Percentiles rank a stretch among this genome's conserved stretches.
phyloP scores from a whole-genome alignment of 2,113 vertebrate species.

The Tachysurus vachellii region DNA sequence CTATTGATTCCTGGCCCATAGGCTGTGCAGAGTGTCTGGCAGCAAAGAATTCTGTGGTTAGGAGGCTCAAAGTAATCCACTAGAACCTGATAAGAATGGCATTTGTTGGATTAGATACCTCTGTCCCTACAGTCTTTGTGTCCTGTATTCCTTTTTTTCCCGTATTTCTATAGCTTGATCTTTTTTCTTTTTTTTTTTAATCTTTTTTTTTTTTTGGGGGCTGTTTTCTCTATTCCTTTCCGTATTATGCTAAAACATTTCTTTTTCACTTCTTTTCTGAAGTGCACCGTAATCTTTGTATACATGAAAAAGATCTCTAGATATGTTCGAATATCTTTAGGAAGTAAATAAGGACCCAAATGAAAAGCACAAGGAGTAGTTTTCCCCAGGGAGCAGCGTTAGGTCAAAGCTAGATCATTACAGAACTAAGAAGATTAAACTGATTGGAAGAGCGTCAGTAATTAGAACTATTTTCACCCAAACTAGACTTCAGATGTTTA shows the following conservation, averaged over 20 bases:
- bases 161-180: slow-evolving; percentile 52
- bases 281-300: not conserved
- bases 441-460: not conserved
- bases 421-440: not conserved
- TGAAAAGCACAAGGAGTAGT: not conserved
- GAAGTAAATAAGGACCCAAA: not conserved
- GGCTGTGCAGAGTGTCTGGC: slow-evolving; percentile 71
- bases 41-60: slow-evolving; percentile 75
- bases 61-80: slow-evolving; percentile 78
- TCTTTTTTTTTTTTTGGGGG: no score
- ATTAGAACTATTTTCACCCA: slow-evolving; percentile 14
- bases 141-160: slow-evolving; percentile 56
- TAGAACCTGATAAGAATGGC: slow-evolving; percentile 81
- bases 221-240: slow-evolving; percentile 39
- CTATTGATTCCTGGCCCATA: slow-evolving; percentile 75
- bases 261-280: slow-evolving; percentile 4
- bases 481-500: slow-evolving; percentile 1
- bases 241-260: slow-evolving; percentile 2
- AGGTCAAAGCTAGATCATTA: slow-evolving; percentile 2
- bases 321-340: not conserved
- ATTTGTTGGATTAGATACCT: slow-evolving; percentile 76
- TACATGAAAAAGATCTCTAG: slow-evolving; percentile 2
- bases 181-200: slow-evolving; percentile 61
- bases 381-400: not conserved
- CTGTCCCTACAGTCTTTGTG: slow-evolving; percentile 72